Evolutionary conservation across 2,113 vertebrate species (phyloP), one percentile per base, ranked within the genome.

Genomic region (Pachypanchax playfairii): DNA sequence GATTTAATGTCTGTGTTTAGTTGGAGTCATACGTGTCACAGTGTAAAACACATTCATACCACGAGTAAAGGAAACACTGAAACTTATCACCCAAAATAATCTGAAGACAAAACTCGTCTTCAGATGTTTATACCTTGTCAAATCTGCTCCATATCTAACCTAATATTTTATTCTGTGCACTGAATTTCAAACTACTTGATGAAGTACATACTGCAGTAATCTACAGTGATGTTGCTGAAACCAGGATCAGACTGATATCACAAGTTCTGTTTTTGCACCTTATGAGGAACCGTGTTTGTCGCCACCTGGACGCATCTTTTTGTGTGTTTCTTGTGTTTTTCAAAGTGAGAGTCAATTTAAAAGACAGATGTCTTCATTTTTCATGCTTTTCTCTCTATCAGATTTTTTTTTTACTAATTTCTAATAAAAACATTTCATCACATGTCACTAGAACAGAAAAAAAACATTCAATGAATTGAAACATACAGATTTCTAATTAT

Each of bases 191-290:
- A 42, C 48, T 59, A 62, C 51, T 50, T 73, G 33, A 22, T 8
- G 7, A 52, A 24, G n/a, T n/a, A n/a, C n/a, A n/a, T n/a, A n/a
- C 74, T 60, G 88, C 90, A 98, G 90, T 99, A 97, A 0, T 98
- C 96, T 25, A 98, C 93, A 0, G 96, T 92, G 89, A 99, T 98
- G 91, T 98, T 98, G 25, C 95, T 94, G 82, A 98, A 98, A 96
- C 96, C 12, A 98, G 92, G 72, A 99, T 96, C 94, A 98, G 93
- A 70, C 97, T 99, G 89, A 99, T 95, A 36, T 99, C 97, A 85
- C 98, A 97, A 0, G 97, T 99, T 90, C 96, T 97, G 92, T 87
- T 99, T 99, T 91, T 99, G 97, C 1, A 98, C 91, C 84, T 98
- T 97, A 0, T 98, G 97, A 58, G 97, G 97, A 36, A 99, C 95